phyloP scores from a whole-genome alignment of 2,888 invertebrate species.

The Calameuta idolon region DNA sequence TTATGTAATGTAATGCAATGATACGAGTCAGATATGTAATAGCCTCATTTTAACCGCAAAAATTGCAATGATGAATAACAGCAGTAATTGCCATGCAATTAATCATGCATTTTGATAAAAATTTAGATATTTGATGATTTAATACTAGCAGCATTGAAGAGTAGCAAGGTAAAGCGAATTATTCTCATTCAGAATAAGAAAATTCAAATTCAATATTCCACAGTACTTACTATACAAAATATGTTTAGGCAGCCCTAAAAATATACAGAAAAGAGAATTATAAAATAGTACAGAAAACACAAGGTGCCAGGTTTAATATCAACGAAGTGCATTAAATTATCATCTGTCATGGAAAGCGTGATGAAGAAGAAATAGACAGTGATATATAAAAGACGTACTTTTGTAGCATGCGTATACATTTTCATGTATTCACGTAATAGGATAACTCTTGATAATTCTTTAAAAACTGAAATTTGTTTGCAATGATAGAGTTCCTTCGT shows the following conservation, averaged over 20 bases:
- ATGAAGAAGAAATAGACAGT: neutral
- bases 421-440: neutral
- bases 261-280: constrained; percentile 12
- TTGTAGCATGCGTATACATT: neutral
- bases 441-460: neutral
- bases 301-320: neutral
- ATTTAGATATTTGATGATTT: neutral
- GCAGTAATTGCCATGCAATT: neutral
- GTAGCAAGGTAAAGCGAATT: neutral
- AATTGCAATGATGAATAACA: neutral
- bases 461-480: neutral
- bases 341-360: neutral
- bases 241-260: constrained; percentile 64
- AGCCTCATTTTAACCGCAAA: neutral
- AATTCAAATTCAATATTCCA: constrained; percentile 26
- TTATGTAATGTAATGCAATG: neutral
- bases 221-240: constrained; percentile 63
- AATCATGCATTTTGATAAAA: neutral
- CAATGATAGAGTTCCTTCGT: neutral
- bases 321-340: neutral
- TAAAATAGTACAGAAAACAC: neutral
- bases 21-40: neutral
- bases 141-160: neutral
- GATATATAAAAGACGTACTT: neutral
- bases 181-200: constrained; percentile 13